phyloP scores from a whole-genome alignment of 2,888 invertebrate genomes.

The Mellilla xanthometata region DNA sequence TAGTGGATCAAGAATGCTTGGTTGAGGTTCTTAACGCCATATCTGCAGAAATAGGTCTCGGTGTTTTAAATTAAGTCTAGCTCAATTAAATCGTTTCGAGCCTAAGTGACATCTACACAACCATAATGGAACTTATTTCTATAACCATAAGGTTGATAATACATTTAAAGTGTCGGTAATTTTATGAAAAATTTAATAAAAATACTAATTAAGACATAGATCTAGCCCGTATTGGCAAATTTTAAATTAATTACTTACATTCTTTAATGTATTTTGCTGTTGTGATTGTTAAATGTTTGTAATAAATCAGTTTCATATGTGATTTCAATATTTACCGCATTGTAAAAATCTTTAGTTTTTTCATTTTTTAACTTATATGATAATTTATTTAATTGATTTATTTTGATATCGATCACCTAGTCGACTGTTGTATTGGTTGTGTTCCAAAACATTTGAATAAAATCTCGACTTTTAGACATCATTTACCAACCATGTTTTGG shows the following conservation, averaged over 20 bases:
- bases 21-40: conserved; percentile 11
- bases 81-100: conserved; percentile 16
- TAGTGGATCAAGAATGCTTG: conserved; percentile 14
- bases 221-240: no score
- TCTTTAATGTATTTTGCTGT: no score
- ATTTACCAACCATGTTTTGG: conserved; percentile 15
- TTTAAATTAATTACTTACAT: no score
- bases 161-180: no score
- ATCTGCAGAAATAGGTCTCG: conserved; percentile 13
- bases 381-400: conserved; percentile 12
- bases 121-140: conserved; percentile 15
- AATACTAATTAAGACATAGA: no score
- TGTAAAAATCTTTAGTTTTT: no score
- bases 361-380: background rate
- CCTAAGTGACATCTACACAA: conserved; percentile 29
- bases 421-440: conserved; percentile 24
- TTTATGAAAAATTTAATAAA: no score
- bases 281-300: no score
- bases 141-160: background rate
- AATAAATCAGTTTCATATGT: no score
- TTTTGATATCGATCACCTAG: conserved; percentile 14
- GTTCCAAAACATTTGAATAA: conserved; percentile 20
- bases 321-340: no score
- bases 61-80: conserved; percentile 7
- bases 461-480: conserved; percentile 14